phyloP scores from a whole-genome alignment of 1,140 invertebrate species.

The Ylistrum balloti region DNA sequence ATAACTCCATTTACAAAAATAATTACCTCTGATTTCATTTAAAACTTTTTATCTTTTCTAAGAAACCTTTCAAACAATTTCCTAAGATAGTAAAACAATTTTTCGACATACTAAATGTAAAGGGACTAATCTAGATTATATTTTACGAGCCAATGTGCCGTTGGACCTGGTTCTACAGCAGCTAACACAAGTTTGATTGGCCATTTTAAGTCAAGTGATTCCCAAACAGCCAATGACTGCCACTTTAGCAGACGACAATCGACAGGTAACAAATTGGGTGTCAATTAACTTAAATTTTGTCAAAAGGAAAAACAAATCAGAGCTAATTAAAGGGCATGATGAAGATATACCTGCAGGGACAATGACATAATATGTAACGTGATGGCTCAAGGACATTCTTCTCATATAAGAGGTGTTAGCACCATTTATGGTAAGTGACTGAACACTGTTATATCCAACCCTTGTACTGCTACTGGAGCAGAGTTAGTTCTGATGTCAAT shows the following conservation, averaged over 20 bases:
- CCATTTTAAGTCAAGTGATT: neutral
- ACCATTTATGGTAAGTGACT: neutral
- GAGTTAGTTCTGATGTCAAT: neutral
- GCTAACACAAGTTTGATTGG: neutral
- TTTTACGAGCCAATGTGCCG: neutral
- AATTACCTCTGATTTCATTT: no score
- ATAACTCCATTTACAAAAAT: no score
- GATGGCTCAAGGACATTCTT: neutral
- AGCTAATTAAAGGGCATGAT: constrained; percentile 12
- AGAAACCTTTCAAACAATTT: neutral
- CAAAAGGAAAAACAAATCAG: constrained; percentile 35
- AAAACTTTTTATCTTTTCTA: neutral
- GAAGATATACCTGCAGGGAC: constrained; percentile 31
- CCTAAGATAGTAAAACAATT: neutral
- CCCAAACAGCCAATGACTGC: constrained; percentile 28
- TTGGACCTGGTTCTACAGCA: neutral
- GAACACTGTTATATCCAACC: neutral
- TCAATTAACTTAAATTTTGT: constrained; percentile 29
- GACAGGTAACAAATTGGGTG: constrained; percentile 37
- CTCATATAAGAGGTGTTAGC: neutral
- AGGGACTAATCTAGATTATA: neutral
- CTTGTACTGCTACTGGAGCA: neutral
- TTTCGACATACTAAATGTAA: neutral
- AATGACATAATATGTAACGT: neutral
- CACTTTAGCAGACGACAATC: neutral